A percentile compares a stretch with the other conserved stretches of the same genome.
Evolutionary conservation across 1,140 invertebrate species (phyloP).

Genomic region (Manduca sexta): DNA sequence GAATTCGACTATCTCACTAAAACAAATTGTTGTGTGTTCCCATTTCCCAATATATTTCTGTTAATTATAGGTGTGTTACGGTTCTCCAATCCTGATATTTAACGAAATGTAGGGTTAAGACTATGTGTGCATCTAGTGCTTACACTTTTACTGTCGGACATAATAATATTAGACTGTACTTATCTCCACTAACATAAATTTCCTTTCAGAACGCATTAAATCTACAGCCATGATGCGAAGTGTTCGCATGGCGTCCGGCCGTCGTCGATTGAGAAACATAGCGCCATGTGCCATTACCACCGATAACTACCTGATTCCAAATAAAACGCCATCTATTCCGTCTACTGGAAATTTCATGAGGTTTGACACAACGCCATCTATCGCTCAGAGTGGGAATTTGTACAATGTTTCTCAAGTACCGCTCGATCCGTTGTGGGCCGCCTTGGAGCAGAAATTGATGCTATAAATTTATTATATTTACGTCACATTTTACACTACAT

Average conservation of each 20-base stretch:
- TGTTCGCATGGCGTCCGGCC: conserved; percentile 35
- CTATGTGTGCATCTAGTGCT: too few species aligned
- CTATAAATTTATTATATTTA: conserved; percentile 12
- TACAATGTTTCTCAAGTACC: conserved; percentile 8
- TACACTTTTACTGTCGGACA: too few species aligned
- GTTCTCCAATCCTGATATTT: too few species aligned
- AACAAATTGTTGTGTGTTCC: too few species aligned
- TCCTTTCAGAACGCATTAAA: conserved; percentile 37
- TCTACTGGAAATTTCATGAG: too few species aligned
- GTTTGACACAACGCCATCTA: conserved; percentile 14
- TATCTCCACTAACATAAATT: not conserved
- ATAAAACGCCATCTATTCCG: too few species aligned
- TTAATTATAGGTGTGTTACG: too few species aligned
- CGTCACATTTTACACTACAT: too few species aligned
- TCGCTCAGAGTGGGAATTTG: conserved; percentile 4
- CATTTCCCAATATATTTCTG: too few species aligned
- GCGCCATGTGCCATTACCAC: conserved; percentile 7
- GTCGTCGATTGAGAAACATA: conserved; percentile 16
- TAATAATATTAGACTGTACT: too few species aligned
- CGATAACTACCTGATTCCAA: conserved; percentile 12
- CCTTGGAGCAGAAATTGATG: conserved; percentile 42
- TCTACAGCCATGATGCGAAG: conserved; percentile 49
- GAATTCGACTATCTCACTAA: too few species aligned
- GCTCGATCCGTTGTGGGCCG: conserved; percentile 46
- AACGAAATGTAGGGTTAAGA: too few species aligned